Evolutionary conservation across 2,888 invertebrate species (phyloP).

Genomic region (Onchidella celtica): DNA sequence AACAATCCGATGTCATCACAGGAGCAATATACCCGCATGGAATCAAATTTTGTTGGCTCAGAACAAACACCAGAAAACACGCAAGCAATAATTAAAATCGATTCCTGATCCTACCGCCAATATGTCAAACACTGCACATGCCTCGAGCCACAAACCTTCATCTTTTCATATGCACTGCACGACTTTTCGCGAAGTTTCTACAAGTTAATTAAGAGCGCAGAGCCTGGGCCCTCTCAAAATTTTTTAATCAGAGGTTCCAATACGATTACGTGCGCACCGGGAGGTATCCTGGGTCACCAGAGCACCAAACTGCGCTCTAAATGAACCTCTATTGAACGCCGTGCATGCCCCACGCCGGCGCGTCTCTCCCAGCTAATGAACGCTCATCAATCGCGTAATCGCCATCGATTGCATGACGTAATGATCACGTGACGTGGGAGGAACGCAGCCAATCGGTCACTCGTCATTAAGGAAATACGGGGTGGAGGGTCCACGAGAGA

Average conservation of each 20-base stretch:
- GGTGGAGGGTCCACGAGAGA: slow-evolving; percentile 8
- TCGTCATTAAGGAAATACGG: slow-evolving; percentile 16
- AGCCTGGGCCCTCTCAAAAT: not conserved
- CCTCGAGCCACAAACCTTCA: too few relatives aligned
- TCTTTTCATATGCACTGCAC: not conserved
- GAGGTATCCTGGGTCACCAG: not conserved
- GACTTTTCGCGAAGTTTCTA: not conserved
- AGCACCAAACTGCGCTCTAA: slow-evolving; percentile 30
- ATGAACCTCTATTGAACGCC: slow-evolving; percentile 20
- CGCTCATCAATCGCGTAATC: slow-evolving; percentile 33
- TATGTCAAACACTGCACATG: too few relatives aligned
- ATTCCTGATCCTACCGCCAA: too few relatives aligned
- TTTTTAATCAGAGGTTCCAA: not conserved
- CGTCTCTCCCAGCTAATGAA: slow-evolving; percentile 27
- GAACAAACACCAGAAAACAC: too few relatives aligned
- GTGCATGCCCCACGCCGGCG: slow-evolving; percentile 20
- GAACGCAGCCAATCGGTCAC: slow-evolving; percentile 38
- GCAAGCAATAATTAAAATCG: too few relatives aligned
- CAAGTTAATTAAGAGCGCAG: not conserved
- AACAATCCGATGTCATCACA: too few relatives aligned
- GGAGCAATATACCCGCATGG: too few relatives aligned
- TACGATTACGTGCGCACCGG: slow-evolving; percentile 7
- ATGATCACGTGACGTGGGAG: slow-evolving; percentile 3
- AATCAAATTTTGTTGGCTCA: too few relatives aligned
- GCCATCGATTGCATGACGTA: slow-evolving; percentile 28